Base-by-base conservation (phyloP, 2,113 vertebrate species). In the Grammomys dolichurus region DNA sequence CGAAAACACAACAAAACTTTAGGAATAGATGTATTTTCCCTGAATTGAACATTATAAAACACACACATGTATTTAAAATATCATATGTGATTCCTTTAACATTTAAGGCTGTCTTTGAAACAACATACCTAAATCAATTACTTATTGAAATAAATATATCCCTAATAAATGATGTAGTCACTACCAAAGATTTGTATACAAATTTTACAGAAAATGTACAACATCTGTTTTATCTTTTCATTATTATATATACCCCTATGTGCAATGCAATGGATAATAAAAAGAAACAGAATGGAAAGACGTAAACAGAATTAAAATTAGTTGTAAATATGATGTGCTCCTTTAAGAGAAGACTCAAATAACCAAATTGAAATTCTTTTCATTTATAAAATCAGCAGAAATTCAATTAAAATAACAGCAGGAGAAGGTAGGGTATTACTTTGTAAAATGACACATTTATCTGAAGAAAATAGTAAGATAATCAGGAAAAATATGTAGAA, bases 381-480 rank as follows among this genome's bases (percentile, higher is more conserved):
- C 73, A 85, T 76, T 51, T 90, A 67, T 81, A 92, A 94, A 95
- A 28, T 14, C 3, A 28, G 12, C 4, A 5, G 22, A 60, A 43
- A 84, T 60, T 84, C 13, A 84, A 40, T 63, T 63, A 84, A 26
- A 84, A 84, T 60, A 63, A 84, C 56, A 84, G 56, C 56, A 84
- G 80, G 56, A 26, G 22, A 43, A 33, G 8, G 2, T 43, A 8
- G 19, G 6, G 33, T 4, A 16, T 87, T 87, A 54, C 8, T 93
- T 85, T 56, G 54, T 91, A 81, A 93, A 97, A 73, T 56, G 5
- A 88, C 92, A 84, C 12, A 56, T 82, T 63, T 96, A 40, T 84
- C 28, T 48, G 17, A 84, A 77, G 84, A 82, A 94, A 54, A 92
- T 91, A 80, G 87, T 87, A 80, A 54, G 56, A 19, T 67, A 80